Percentiles rank a stretch among this genome's conserved stretches.
phyloP scores from a whole-genome alignment of 1,140 invertebrate species.

The Megalonaias nervosa region DNA sequence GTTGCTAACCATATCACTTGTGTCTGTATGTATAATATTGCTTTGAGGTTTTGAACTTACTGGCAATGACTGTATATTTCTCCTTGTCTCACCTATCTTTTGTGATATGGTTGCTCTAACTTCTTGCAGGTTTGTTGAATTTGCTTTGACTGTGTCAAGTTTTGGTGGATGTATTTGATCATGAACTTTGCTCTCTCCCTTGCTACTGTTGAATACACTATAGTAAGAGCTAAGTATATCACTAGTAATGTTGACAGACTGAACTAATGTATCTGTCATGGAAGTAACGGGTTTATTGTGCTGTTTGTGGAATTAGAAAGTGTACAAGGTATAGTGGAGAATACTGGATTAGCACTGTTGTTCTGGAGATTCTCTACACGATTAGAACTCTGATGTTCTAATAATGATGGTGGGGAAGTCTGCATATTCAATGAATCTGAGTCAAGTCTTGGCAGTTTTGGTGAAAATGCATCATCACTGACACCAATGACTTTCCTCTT shows the following conservation, averaged over 20 bases:
- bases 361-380: constrained; percentile 5
- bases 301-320: constrained; percentile 5
- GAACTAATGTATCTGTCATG: constrained; percentile 27
- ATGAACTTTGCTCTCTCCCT: constrained; percentile 7
- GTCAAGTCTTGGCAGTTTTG: neutral
- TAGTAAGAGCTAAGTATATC: constrained; percentile 36
- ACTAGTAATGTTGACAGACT: constrained; percentile 34
- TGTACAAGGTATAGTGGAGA: constrained; percentile 4
- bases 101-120: neutral
- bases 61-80: neutral
- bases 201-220: constrained; percentile 27
- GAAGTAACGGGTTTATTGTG: constrained; percentile 15
- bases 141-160: neutral
- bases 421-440: constrained; percentile 4
- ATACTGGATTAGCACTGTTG: neutral
- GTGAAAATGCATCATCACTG: neutral
- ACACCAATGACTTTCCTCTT: neutral
- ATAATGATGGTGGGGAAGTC: constrained; percentile 2
- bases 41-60: neutral
- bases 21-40: neutral
- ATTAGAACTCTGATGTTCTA: neutral
- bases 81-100: neutral
- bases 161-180: neutral
- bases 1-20: too few relatives aligned
- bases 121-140: neutral